These are phyloP conservation scores for Eilema griseolum DNA, from an alignment of 2,888 invertebrate genomes.

Conservation along the genomic window DNA sequence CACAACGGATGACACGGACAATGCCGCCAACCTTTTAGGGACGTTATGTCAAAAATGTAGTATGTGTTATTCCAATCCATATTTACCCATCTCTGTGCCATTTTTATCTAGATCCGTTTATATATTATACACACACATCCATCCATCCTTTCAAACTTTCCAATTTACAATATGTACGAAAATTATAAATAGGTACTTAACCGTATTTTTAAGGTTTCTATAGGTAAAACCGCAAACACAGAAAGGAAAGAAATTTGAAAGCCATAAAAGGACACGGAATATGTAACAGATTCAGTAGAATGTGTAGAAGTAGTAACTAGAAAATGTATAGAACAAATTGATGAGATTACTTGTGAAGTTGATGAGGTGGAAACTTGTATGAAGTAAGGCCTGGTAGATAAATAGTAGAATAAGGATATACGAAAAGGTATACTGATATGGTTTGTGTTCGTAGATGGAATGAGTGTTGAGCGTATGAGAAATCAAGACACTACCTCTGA, in stretches of 20 bases:
- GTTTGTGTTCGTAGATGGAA: background rate
- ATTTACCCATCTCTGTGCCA: background rate
- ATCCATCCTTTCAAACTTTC: background rate
- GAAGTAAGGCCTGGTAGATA: background rate
- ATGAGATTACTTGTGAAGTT: background rate
- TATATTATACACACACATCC: background rate
- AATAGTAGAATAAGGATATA: background rate
- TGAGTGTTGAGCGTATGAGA: too few relatives aligned
- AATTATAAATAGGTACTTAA: slow-evolving; percentile 12
- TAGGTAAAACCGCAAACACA: background rate
- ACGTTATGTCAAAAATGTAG: too few relatives aligned
- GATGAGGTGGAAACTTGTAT: background rate
- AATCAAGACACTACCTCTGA: too few relatives aligned
- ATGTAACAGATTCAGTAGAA: background rate
- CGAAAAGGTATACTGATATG: background rate
- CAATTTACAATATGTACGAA: background rate
- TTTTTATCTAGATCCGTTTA: background rate
- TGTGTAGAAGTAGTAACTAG: background rate
- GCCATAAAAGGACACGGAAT: background rate
- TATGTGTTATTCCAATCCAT: background rate
- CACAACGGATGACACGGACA: too few relatives aligned
- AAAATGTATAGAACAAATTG: background rate
- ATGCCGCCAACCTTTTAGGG: too few relatives aligned
- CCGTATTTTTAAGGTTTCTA: background rate
- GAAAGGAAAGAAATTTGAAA: background rate